phyloP scores from a whole-genome alignment of 2,797 vertebrate genomes.

The Poeciliopsis presidionis region DNA sequence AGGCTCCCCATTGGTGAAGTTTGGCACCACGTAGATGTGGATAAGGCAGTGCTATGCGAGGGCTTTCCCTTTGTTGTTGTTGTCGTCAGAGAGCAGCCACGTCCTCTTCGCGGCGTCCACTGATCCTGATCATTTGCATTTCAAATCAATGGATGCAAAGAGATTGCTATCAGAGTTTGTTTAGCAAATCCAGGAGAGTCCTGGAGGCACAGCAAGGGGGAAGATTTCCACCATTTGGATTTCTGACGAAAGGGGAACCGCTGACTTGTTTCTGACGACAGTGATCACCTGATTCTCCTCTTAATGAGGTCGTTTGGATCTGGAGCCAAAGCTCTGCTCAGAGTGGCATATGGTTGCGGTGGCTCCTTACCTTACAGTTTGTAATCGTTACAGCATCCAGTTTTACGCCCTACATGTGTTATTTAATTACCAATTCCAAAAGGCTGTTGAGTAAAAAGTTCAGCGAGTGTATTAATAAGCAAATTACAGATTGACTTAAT shows the following conservation, averaged over 20 bases:
- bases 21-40: constrained; percentile 41
- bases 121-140: constrained; percentile 77
- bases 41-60: constrained; percentile 38
- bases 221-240: constrained; percentile 25
- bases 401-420: background rate
- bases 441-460: background rate
- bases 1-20: constrained; percentile 45
- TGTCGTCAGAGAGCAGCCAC: constrained; percentile 29
- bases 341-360: background rate
- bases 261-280: constrained; percentile 35
- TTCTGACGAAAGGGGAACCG: constrained; percentile 24
- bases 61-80: constrained; percentile 63
- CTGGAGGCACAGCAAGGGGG: constrained; percentile 10
- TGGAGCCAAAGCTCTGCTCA: background rate
- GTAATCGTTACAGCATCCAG: background rate
- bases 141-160: constrained; percentile 61
- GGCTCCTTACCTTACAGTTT: background rate
- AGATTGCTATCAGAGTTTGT: constrained; percentile 73
- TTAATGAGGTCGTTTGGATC: constrained; percentile 35
- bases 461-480: background rate
- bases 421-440: background rate
- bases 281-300: constrained; percentile 29
- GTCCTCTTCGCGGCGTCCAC: constrained; percentile 48
- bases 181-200: constrained; percentile 69
- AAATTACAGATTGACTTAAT: background rate